Percentiles rank a stretch among this genome's conserved stretches.
These are phyloP conservation scores for Lasioglossum marginatum DNA, from an alignment of 2,888 invertebrate genomes.

Conservation along the genomic window DNA sequence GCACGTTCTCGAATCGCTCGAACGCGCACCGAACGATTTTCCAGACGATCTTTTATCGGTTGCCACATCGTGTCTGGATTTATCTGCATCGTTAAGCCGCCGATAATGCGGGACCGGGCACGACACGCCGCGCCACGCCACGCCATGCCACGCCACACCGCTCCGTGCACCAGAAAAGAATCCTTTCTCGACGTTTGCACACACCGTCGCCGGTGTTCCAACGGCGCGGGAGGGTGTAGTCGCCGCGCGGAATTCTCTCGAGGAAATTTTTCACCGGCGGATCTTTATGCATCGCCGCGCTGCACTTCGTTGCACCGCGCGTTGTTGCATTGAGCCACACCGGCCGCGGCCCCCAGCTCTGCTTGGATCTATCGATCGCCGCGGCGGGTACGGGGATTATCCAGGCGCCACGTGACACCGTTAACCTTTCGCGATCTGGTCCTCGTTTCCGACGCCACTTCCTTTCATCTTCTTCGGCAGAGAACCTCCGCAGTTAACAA, in stretches of 20 bases:
- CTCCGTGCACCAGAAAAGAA: slow-evolving; percentile 40
- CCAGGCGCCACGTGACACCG: slow-evolving; percentile 52
- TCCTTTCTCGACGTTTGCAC: slow-evolving; percentile 52
- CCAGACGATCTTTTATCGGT: slow-evolving; percentile 71
- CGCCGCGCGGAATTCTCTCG: slow-evolving; percentile 44
- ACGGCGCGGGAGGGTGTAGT: slow-evolving; percentile 45
- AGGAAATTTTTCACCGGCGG: slow-evolving; percentile 31
- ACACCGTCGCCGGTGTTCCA: slow-evolving; percentile 21
- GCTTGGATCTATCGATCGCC: slow-evolving; percentile 39
- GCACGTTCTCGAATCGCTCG: slow-evolving; percentile 48
- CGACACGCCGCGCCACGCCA: slow-evolving; percentile 29
- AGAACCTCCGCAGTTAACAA: too few relatives aligned
- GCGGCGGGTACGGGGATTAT: slow-evolving; percentile 24
- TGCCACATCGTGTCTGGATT: slow-evolving; percentile 67
- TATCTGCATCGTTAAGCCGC: slow-evolving; percentile 66
- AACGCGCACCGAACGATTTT: slow-evolving; percentile 67
- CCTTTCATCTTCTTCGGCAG: not conserved
- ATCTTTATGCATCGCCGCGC: slow-evolving; percentile 35
- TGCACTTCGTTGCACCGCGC: not conserved
- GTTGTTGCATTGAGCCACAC: not conserved
- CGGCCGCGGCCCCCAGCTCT: not conserved
- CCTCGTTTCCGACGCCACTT: not conserved
- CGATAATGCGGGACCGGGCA: slow-evolving; percentile 41
- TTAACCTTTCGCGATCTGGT: slow-evolving; percentile 47
- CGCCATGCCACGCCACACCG: not conserved